phyloP scores from a whole-genome alignment of 2,113 vertebrate species.

The Mugil cephalus region DNA sequence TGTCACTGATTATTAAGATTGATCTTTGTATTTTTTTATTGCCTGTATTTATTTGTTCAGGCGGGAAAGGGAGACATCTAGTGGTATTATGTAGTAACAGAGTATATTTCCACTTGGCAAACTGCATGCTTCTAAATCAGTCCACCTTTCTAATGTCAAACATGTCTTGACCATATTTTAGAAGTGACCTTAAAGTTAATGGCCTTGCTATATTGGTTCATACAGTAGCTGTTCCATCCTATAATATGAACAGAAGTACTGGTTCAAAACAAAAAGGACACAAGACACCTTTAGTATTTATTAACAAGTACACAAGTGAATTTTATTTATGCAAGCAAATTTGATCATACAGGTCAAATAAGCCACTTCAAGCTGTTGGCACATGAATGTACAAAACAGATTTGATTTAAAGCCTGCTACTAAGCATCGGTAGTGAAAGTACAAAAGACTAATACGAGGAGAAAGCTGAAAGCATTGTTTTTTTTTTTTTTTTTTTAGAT shows the following conservation, averaged over 20 bases:
- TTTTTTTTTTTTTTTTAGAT: slow-evolving; percentile 58
- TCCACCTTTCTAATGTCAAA: background rate
- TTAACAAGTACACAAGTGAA: slow-evolving; percentile 97
- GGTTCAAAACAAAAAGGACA: slow-evolving; percentile 29
- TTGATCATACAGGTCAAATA: slow-evolving; percentile 99
- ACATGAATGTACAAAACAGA: slow-evolving; percentile 99
- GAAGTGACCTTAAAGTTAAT: background rate
- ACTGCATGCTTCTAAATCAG: no score
- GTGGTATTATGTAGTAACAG: slow-evolving; percentile 19
- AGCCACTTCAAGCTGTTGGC: slow-evolving; percentile 99
- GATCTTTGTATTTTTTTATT: background rate
- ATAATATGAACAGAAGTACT: background rate
- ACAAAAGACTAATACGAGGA: slow-evolving; percentile 98
- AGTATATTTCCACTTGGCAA: background rate
- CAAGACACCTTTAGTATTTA: slow-evolving; percentile 62
- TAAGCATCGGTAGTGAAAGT: slow-evolving; percentile 98
- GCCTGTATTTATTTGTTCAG: background rate
- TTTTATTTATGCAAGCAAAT: slow-evolving; percentile 99
- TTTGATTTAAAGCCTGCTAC: slow-evolving; percentile 95
- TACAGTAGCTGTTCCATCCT: no score
- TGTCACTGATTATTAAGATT: no score
- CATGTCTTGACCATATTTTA: no score
- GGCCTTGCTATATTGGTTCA: background rate
- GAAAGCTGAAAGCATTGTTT: slow-evolving; percentile 88
- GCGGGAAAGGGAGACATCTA: slow-evolving; percentile 43